Percentiles rank a stretch among this genome's conserved stretches.
Conservation (phyloP, 2,113 vertebrate genomes). For the Ginglymostoma cirratum region DNA sequence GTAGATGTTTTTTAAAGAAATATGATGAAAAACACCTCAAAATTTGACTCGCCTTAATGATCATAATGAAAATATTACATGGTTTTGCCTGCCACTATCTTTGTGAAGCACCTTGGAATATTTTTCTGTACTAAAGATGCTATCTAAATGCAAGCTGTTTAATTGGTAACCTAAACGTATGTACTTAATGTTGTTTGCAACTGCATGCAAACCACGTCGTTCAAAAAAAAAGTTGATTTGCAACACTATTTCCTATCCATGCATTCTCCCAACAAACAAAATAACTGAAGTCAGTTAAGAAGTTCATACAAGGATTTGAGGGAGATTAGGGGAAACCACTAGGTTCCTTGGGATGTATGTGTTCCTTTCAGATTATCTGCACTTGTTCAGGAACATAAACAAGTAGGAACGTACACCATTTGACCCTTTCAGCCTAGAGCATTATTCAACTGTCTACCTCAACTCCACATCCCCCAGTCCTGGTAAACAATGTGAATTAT, state of each 20-base stretch:
- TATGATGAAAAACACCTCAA: neutral
- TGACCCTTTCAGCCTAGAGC: too few relatives aligned
- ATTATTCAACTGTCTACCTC: neutral
- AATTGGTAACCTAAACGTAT: neutral
- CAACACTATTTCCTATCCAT: neutral
- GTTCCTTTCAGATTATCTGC: constrained; percentile 14
- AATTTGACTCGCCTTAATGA: neutral
- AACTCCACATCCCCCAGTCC: neutral
- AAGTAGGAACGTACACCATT: neutral
- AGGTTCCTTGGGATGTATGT: neutral
- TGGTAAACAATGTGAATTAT: neutral
- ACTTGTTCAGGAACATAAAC: neutral
- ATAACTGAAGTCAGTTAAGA: neutral
- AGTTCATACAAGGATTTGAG: neutral
- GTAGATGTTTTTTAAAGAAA: neutral
- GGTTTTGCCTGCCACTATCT: neutral
- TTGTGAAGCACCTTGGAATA: neutral
- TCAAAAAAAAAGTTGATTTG: neutral
- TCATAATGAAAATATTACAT: neutral
- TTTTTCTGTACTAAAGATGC: neutral
- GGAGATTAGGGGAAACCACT: neutral
- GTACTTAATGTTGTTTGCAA: neutral
- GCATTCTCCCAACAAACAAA: neutral
- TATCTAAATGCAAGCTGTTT: neutral
- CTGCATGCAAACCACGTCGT: neutral